Base-by-base conservation (phyloP, 1,140 invertebrate species). In the Phymorhynchus buccinoides region DNA sequence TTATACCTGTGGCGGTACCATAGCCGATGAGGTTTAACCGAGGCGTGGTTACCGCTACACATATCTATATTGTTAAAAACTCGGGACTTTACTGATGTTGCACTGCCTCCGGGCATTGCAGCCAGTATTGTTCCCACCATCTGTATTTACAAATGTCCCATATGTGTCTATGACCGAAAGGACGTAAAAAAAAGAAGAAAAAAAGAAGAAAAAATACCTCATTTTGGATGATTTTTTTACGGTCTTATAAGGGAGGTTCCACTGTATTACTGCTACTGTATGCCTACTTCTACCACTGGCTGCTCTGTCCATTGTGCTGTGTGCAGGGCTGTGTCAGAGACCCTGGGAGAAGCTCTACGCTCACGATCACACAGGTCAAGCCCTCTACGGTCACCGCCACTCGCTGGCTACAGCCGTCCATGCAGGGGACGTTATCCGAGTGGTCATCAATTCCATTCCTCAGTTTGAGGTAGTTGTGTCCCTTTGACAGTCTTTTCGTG, bases 291-390 rank as follows among this genome's bases (percentile, higher is more conserved):
- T 18, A 37, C 68, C 18, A 32, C 7, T 71, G 35, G 9, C n/a
- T 27, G 16, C 4, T 12, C 62, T 6, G n/a, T 52, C 48, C 9
- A 52, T 52, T 52, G 48, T n/a, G 22, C 27, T 78, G 14, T 37
- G 27, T 42, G 0, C 75, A 78, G 75, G 75, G 14, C 22, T 78
- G 75, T 78, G 75, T n/a, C 12, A 78, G 39, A 78, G 75, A 32
- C 42, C 77, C 9, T 79, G 77, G 77, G 39, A 35, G 32, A 79
- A 79, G 44, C 42, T 79, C 42, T 79, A 79, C 77, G 77, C 41
- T 27, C 77, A 79, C 44, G 77, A 56, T 22, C 27, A 48, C 77
- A 52, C 41, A 52, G 77, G 77, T 22, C 9, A 3, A 27, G n/a
- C 42, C 30, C 9, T 48, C 1, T 79, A 35, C 41, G 77, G 77